phyloP scores from a whole-genome alignment of 2,888 invertebrate genomes.

The Coleophora flavipennella region DNA sequence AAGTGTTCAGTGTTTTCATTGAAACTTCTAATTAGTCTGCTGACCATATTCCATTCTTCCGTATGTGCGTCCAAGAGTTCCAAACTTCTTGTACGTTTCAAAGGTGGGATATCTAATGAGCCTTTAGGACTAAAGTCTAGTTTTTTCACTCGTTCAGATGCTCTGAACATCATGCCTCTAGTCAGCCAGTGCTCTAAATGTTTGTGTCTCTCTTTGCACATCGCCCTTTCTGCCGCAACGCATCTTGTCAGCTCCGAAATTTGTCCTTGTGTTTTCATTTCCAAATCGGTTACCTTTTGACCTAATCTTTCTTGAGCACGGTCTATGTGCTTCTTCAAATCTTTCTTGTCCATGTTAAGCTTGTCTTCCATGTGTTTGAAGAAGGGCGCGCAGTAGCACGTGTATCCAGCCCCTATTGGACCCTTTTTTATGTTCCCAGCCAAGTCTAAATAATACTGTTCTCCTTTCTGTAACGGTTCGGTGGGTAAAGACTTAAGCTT shows the following conservation, averaged over 20 bases:
- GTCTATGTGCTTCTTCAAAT: slow-evolving; percentile 83
- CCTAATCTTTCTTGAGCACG: slow-evolving; percentile 85
- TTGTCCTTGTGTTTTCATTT: slow-evolving; percentile 80
- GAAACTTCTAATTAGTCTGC: slow-evolving; percentile 47
- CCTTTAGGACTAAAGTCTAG: slow-evolving; percentile 66
- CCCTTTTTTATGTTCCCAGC: slow-evolving; percentile 97
- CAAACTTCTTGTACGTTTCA: slow-evolving; percentile 80
- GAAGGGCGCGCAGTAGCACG: slow-evolving; percentile 94
- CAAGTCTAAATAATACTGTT: slow-evolving; percentile 94
- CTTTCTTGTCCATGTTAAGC: slow-evolving; percentile 84
- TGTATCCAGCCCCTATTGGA: slow-evolving; percentile 93
- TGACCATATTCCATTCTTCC: slow-evolving; percentile 58
- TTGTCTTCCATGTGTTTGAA: slow-evolving; percentile 90
- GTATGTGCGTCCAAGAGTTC: slow-evolving; percentile 75
- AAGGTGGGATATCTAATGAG: slow-evolving; percentile 67
- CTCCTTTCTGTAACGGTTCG: slow-evolving; percentile 88
- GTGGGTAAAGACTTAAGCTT: slow-evolving; percentile 88
- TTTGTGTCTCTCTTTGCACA: slow-evolving; percentile 75
- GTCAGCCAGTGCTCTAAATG: slow-evolving; percentile 81
- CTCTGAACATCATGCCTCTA: slow-evolving; percentile 74
- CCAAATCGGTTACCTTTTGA: slow-evolving; percentile 84
- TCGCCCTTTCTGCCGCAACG: slow-evolving; percentile 75
- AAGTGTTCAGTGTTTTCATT: slow-evolving; percentile 50
- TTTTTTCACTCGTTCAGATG: slow-evolving; percentile 62
- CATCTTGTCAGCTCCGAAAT: slow-evolving; percentile 79